Conservation (phyloP, 2,797 vertebrate species). For the Muscicapa striata region DNA sequence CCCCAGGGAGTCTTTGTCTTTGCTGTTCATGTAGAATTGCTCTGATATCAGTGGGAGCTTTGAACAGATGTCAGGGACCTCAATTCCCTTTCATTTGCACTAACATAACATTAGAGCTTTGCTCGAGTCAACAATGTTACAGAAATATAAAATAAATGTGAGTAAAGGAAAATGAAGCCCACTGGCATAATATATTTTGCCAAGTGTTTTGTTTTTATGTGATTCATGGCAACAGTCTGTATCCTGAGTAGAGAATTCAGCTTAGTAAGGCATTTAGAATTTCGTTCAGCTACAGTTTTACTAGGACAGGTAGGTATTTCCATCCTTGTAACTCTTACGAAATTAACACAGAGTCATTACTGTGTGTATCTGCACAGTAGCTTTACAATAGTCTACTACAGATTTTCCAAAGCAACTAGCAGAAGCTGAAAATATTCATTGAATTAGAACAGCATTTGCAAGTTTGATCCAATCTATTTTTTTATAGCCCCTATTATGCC, state of each 20-base stretch:
- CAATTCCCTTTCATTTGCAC: slow-evolving; percentile 53
- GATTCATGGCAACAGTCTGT: background rate
- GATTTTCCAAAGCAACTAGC: background rate
- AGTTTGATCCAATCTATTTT: background rate
- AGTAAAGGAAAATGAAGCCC: slow-evolving; percentile 30
- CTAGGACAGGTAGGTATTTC: background rate
- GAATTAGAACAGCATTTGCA: background rate
- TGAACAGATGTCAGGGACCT: slow-evolving; percentile 60
- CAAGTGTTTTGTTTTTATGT: background rate
- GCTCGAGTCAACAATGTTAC: slow-evolving; percentile 46
- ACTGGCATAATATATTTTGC: slow-evolving; percentile 41
- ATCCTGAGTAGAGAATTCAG: background rate
- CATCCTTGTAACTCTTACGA: background rate
- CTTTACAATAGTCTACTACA: background rate
- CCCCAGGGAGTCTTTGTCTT: slow-evolving; percentile 67
- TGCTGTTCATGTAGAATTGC: slow-evolving; percentile 61
- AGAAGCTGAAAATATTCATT: background rate
- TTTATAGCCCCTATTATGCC: background rate
- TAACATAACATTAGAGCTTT: slow-evolving; percentile 55
- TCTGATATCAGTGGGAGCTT: slow-evolving; percentile 66
- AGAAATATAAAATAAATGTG: slow-evolving; percentile 39
- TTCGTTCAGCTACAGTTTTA: background rate
- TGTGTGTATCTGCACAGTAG: background rate
- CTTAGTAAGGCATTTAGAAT: background rate
- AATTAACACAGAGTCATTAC: background rate